Evolutionary conservation across 2,888 invertebrate species (phyloP).

Genomic region (Tetragonula carbonaria): DNA sequence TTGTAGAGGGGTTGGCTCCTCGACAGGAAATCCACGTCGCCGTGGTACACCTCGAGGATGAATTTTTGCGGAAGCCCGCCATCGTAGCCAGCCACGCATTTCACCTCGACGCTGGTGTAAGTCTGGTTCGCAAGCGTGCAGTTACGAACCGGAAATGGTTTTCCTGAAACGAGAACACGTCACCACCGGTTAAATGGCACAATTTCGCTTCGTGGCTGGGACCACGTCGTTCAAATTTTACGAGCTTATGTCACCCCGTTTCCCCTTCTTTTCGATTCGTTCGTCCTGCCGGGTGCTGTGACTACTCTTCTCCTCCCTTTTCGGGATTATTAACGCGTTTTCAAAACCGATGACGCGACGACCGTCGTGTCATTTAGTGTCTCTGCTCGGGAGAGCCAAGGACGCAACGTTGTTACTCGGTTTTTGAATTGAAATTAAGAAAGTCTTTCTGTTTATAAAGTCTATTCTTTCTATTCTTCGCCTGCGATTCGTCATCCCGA

Average conservation of each 20-base stretch:
- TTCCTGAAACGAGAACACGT: conserved; percentile 85
- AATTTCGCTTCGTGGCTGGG: not conserved
- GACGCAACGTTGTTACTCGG: too few species aligned
- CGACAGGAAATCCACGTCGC: conserved; percentile 80
- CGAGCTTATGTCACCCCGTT: conserved; percentile 1
- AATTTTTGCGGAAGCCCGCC: conserved; percentile 95
- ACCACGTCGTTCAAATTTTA: conserved; percentile 35
- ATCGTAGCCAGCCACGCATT: conserved; percentile 93
- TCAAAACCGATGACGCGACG: too few species aligned
- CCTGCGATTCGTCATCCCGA: not conserved
- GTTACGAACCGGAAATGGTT: conserved; percentile 93
- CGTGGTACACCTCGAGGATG: conserved; percentile 90
- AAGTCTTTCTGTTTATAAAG: too few species aligned
- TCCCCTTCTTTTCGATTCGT: not conserved
- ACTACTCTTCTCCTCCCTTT: not conserved
- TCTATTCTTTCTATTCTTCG: not conserved
- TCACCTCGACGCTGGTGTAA: conserved; percentile 92
- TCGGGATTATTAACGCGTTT: not conserved
- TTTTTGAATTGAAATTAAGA: too few species aligned
- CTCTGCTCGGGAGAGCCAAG: too few species aligned
- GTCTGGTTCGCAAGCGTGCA: conserved; percentile 94
- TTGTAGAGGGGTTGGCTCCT: conserved; percentile 85
- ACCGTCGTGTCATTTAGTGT: too few species aligned
- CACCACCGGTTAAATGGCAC: conserved; percentile 30
- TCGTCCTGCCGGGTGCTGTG: not conserved